A percentile compares a stretch with the other conserved stretches of the same genome.
phyloP scores from a whole-genome alignment of 2,888 invertebrate genomes.

The Melinopterus prodromus region DNA sequence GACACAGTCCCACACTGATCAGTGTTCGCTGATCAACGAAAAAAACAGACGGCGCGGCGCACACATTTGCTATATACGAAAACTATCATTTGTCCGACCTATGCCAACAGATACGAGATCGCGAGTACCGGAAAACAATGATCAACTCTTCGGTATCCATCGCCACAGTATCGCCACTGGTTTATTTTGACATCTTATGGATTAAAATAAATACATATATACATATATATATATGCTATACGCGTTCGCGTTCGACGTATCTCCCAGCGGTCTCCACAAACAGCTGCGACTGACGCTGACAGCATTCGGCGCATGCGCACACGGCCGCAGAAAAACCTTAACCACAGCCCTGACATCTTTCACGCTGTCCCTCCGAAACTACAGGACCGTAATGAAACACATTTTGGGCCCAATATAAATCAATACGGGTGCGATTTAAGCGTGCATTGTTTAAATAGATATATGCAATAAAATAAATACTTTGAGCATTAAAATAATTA shows the following conservation, averaged over 20 bases:
- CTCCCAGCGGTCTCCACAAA: slow-evolving; percentile 32
- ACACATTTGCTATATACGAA: background rate
- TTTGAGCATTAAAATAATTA: no score
- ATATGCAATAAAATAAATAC: no score
- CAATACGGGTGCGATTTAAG: no score
- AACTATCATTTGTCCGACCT: background rate
- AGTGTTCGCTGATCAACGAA: background rate
- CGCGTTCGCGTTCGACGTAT: background rate
- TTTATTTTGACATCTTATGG: slow-evolving; percentile 33
- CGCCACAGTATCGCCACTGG: slow-evolving; percentile 24
- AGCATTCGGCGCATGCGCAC: slow-evolving; percentile 23
- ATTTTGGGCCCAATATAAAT: background rate
- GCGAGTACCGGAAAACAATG: background rate
- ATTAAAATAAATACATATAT: slow-evolving; percentile 32
- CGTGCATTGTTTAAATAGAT: no score
- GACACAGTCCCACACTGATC: background rate
- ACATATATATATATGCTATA: slow-evolving; percentile 24
- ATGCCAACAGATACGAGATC: background rate
- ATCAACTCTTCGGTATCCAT: slow-evolving; percentile 13
- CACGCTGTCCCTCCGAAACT: background rate
- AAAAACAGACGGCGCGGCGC: background rate
- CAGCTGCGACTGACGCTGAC: slow-evolving; percentile 36
- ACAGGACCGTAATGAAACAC: background rate
- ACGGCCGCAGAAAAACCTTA: slow-evolving; percentile 10
- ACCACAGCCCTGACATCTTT: slow-evolving; percentile 31